Base-by-base conservation (phyloP, 2,888 invertebrate genomes). In the Eupithecia abbreviata region DNA sequence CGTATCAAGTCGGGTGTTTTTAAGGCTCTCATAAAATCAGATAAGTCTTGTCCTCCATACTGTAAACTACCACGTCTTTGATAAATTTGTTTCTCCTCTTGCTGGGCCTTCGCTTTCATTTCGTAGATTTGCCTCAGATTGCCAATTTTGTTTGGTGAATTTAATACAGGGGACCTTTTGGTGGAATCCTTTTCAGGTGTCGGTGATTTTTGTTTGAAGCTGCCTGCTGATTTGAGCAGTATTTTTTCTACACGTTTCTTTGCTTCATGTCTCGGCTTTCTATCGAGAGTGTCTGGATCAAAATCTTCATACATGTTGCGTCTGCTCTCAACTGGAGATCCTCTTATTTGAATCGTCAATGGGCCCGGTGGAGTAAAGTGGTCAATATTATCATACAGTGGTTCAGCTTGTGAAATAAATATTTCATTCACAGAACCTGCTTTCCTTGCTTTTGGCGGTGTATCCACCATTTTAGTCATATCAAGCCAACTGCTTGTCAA, bases 261-360 rank as follows among this genome's bases (percentile, higher is more conserved):
- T 7, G 83, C 83, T 79, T 91, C 92, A 62, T 87, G 87, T 78
- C 88, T 92, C 0, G 97, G 96, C 86, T 98, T 98, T 62, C 98
- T 95, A 84, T 98, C 98, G 47, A 98, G 93, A 0, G 98, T 98
- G 83, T 98, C 98, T 0, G 98, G 98, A 87, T 98, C 98, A 86
- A 98, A 98, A 77, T 97, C 96, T 84, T 97, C 97, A 13, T 96
- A 96, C 79, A 96, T 96, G 72, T 96, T 96, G 58, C 96, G 96
- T 77, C 95, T 95, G 18, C 95, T 95, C 85, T 97, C 97, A 75
- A 97, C 95, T 0, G 97, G 96, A 95, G 87, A 97, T 90, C 91
- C 98, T 96, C 90, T 96, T 93, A 98, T 97, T 92, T 98, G 97
- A 79, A 98, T 98, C 12, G 98, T 97, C 84, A 98, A 93, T 79